A percentile compares a stretch with the other conserved stretches of the same genome.
phyloP scores from a whole-genome alignment of 1,140 invertebrate genomes.

The Nixonia krombeini region DNA sequence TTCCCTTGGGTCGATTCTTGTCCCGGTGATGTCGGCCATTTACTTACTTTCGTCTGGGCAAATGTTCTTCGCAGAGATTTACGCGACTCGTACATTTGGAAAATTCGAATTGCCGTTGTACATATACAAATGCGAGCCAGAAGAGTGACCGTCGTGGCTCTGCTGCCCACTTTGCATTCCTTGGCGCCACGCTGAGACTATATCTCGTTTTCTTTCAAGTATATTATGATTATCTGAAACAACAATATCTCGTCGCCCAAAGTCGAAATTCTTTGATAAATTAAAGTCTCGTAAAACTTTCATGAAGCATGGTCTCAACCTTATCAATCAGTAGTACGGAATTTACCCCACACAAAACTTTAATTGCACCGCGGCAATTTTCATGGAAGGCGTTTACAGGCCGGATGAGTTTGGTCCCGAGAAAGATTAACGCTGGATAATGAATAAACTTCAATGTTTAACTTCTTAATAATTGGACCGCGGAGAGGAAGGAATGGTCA shows the following conservation, averaged over 20 bases:
- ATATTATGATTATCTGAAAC: conserved; percentile 41
- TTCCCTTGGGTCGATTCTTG: conserved; percentile 26
- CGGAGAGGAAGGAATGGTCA: too few relatives aligned
- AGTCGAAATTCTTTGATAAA: conserved; percentile 34
- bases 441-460: conserved; percentile 41
- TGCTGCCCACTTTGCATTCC: too few relatives aligned
- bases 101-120: too few relatives aligned
- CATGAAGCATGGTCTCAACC: conserved; percentile 34
- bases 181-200: too few relatives aligned
- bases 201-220: neutral
- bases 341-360: conserved; percentile 40
- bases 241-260: conserved; percentile 33
- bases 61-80: too few relatives aligned
- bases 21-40: too few relatives aligned
- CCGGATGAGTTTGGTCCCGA: conserved; percentile 32
- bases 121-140: too few relatives aligned
- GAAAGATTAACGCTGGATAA: conserved; percentile 37
- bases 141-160: too few relatives aligned
- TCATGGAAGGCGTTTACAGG: conserved; percentile 30
- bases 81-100: too few relatives aligned
- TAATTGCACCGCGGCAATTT: conserved; percentile 41
- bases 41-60: neutral
- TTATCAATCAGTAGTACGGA: conserved; percentile 44
- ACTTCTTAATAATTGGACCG: conserved; percentile 21
- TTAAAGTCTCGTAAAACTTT: conserved; percentile 47